These are phyloP conservation scores for Hypsopygia costalis DNA, from an alignment of 2,888 invertebrate species.

Conservation along the genomic window DNA sequence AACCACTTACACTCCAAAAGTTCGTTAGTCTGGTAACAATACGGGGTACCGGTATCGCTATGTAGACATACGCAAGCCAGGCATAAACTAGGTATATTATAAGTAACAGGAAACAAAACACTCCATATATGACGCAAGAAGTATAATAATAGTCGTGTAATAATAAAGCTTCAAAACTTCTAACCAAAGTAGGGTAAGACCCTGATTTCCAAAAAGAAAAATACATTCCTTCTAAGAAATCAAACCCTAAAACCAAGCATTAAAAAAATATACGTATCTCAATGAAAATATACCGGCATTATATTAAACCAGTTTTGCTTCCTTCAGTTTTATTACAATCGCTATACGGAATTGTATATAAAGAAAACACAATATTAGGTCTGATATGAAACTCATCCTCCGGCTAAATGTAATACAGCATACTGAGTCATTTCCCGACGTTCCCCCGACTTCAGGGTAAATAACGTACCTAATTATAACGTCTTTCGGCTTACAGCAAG, in stretches of 20 bases:
- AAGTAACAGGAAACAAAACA: too few relatives aligned
- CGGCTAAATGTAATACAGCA: constrained; percentile 38
- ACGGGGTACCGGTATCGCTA: too few relatives aligned
- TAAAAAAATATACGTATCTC: neutral
- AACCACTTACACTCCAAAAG: too few relatives aligned
- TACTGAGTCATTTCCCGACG: constrained; percentile 40
- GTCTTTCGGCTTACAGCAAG: constrained; percentile 31
- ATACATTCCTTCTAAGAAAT: neutral
- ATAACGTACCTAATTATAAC: constrained; percentile 49
- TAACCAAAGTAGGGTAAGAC: too few relatives aligned
- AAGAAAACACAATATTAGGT: constrained; percentile 26
- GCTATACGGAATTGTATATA: constrained; percentile 2
- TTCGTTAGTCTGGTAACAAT: too few relatives aligned
- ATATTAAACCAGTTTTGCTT: neutral
- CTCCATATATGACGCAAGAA: too few relatives aligned
- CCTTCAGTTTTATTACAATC: constrained; percentile 2
- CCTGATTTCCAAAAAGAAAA: too few relatives aligned
- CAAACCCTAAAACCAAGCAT: neutral
- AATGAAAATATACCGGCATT: neutral
- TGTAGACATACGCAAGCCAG: too few relatives aligned
- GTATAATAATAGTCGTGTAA: too few relatives aligned
- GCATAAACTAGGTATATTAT: too few relatives aligned
- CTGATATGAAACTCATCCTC: constrained; percentile 25
- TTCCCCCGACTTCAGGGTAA: constrained; percentile 32
- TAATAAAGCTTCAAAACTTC: too few relatives aligned